Conservation (phyloP, 2,113 vertebrate genomes). For the Myanophis thanlyinensis region DNA sequence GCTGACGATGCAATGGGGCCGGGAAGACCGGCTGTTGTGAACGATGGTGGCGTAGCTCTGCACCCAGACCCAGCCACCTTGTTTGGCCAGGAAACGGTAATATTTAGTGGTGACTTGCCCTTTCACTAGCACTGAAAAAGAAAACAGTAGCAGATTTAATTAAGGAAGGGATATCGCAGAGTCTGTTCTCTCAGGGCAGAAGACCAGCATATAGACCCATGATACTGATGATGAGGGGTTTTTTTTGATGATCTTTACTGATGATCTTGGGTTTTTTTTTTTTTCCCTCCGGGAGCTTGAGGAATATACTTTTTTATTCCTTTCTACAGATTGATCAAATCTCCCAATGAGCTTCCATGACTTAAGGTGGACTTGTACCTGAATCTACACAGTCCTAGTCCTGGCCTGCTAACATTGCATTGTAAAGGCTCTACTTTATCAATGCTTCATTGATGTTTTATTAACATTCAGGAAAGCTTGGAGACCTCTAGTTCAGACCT, state of each 20-base stretch:
- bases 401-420: not conserved
- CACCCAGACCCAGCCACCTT: constrained; percentile 97
- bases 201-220: not conserved
- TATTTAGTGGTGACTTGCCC: constrained; percentile 98
- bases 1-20: constrained; percentile 98
- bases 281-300: not conserved
- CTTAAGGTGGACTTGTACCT: not conserved
- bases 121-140: constrained; percentile 88
- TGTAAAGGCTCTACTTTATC: not conserved
- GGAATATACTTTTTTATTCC: not conserved
- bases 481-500: not conserved
- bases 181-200: not conserved
- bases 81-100: constrained; percentile 94
- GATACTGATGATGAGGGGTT: not conserved
- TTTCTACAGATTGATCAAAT: not conserved
- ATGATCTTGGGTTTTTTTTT: not conserved
- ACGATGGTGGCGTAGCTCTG: constrained; percentile 98
- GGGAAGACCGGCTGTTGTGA: constrained; percentile 96
- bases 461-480: not conserved
- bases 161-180: not conserved
- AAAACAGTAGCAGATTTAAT: constrained; percentile 12
- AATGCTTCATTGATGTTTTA: not conserved
- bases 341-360: not conserved
- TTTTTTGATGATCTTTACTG: too few species aligned
- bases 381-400: not conserved